phyloP scores from a whole-genome alignment of 92 coral and sea anemone species.

The Palythoa caribaeorum region DNA sequence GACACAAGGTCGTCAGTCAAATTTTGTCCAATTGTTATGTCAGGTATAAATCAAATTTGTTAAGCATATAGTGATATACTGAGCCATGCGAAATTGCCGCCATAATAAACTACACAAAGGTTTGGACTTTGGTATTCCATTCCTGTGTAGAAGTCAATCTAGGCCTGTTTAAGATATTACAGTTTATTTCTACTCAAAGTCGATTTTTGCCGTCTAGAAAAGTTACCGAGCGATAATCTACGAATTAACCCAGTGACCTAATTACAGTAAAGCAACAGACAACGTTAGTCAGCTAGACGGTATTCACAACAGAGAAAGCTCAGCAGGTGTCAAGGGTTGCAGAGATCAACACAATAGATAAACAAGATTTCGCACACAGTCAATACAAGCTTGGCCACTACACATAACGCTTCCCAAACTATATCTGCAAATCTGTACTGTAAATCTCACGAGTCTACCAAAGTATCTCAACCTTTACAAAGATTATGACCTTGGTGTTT shows the following conservation, averaged over 20 bases:
- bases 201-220: background rate
- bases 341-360: conserved; percentile 9
- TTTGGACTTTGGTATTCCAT: too few species aligned
- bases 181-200: background rate
- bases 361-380: background rate
- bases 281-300: background rate
- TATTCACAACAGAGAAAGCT: background rate
- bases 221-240: background rate
- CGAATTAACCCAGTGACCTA: conserved; percentile 24
- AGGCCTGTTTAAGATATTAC: background rate
- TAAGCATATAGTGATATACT: background rate
- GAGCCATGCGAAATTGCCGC: background rate
- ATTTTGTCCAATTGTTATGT: conserved; percentile 6
- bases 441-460: background rate
- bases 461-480: background rate
- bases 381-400: background rate
- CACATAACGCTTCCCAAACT: background rate
- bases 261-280: background rate
- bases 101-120: too few species aligned
- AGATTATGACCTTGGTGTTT: background rate
- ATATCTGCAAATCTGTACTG: conserved; percentile 8
- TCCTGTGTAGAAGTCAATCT: too few species aligned
- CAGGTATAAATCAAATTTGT: background rate
- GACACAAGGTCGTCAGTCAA: conserved; percentile 1
- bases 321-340: background rate